Percentiles rank a stretch among this genome's conserved stretches.
phyloP scores from a whole-genome alignment of 2,888 invertebrate species.

The Drosophila monieri region DNA sequence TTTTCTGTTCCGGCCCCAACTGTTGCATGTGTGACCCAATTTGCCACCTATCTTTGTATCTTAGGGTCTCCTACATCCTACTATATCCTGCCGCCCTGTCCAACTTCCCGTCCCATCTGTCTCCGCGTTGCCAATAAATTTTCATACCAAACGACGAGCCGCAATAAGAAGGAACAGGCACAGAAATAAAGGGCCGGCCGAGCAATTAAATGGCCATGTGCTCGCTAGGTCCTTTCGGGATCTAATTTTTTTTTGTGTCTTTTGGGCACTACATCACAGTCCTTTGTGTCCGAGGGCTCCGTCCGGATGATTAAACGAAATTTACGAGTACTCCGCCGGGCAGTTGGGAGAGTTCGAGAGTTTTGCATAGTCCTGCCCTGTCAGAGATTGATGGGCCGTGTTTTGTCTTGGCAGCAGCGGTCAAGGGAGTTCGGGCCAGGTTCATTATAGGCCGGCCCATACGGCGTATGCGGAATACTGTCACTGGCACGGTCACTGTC shows the following conservation, averaged over 20 bases:
- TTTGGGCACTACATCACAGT: constrained; percentile 45
- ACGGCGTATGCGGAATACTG: constrained; percentile 54
- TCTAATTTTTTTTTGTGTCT: constrained; percentile 34
- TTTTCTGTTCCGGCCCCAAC: neutral
- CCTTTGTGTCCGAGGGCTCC: constrained; percentile 11
- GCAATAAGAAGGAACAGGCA: neutral
- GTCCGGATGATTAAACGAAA: constrained; percentile 53
- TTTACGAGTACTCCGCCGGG: constrained; percentile 41
- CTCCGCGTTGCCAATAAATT: constrained; percentile 39
- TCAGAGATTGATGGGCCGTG: constrained; percentile 50
- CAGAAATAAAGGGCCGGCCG: constrained; percentile 6
- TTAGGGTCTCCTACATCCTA: too few species aligned
- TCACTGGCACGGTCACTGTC: neutral
- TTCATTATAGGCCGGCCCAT: constrained; percentile 24
- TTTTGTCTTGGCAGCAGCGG: constrained; percentile 41
- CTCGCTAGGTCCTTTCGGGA: constrained; percentile 21
- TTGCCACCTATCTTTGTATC: neutral
- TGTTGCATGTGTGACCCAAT: constrained; percentile 2
- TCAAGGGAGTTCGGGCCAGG: constrained; percentile 15
- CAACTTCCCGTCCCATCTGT: constrained; percentile 20
- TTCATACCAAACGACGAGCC: constrained; percentile 21
- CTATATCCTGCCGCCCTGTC: neutral
- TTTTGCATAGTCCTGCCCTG: constrained; percentile 45
- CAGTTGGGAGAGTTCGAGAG: neutral
- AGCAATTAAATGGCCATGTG: constrained; percentile 48